Base-by-base conservation (phyloP, 2,888 invertebrate genomes). In the Lepidocyrtoides sp. region DNA sequence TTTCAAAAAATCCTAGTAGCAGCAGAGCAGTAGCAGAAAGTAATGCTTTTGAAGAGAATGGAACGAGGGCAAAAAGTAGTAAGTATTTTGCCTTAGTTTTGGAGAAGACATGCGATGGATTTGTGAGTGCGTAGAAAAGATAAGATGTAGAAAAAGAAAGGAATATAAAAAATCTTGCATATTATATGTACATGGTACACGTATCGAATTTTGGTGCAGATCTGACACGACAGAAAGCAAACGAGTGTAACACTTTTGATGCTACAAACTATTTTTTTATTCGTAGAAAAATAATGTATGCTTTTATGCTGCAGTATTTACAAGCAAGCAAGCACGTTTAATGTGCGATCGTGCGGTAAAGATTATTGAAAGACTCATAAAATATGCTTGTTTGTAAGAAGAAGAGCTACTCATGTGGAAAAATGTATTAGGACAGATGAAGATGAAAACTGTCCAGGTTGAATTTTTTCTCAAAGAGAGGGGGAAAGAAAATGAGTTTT, bases 111-210 rank as follows among this genome's bases (percentile, higher is more conserved):
- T 14, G 66, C 36, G 7, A n/a, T n/a, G n/a, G n/a, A n/a, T n/a
- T n/a, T n/a, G 72, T 44, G 72, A 72, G 72, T 72, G 72, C 72
- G 44, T 72, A 7, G 12, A 20, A 23, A 44, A 72, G 72, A 72
- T 72, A 72, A 72, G 72, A 66, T n/a, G n/a, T 66, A 66, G 60
- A 26, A 3, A 10, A 0, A 57, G 20, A 57, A 57, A 57, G 60
- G 57, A 2, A 4, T 36, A 7, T 36, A 36, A 20, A 51, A 51
- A n/a, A 3, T 2, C 8, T 48, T 57, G 57, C 20, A 20, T 57
- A 5, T n/a, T 57, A 8, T 23, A 10, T 7, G 23, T 0, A 23
- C 57, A 17, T 8, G 20, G 17, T 0, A 17, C 57, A 23, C n/a
- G n/a, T n/a, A n/a, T n/a, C n/a, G n/a, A n/a, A n/a, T n/a, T n/a